A percentile compares a stretch with the other conserved stretches of the same genome.
These are phyloP conservation scores for Notiomystis cincta DNA, from an alignment of 2,113 vertebrate genomes.

Conservation along the genomic window DNA sequence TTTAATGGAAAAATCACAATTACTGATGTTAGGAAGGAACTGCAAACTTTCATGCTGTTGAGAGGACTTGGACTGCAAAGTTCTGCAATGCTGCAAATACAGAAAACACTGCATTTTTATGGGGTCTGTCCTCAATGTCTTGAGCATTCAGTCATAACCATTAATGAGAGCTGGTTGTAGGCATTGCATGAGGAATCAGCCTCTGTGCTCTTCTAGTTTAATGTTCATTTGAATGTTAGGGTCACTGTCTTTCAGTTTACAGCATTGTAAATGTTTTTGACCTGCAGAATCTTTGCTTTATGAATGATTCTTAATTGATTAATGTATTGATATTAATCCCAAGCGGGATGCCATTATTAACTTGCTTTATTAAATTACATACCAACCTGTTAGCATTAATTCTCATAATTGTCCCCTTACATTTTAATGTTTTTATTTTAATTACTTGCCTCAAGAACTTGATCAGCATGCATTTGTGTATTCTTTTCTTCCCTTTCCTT, in stretches of 20 bases:
- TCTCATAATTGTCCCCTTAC: background rate
- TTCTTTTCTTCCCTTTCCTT: background rate
- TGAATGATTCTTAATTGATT: conserved; percentile 10
- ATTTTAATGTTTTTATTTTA: background rate
- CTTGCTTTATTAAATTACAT: conserved; percentile 5
- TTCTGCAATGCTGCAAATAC: background rate
- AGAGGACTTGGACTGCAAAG: background rate
- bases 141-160: background rate
- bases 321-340: conserved; percentile 6
- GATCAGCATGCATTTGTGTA: background rate
- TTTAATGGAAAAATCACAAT: background rate
- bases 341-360: background rate
- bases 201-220: background rate
- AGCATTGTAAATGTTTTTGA: background rate
- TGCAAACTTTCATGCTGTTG: background rate
- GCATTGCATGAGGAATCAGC: background rate
- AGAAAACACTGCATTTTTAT: background rate
- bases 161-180: background rate
- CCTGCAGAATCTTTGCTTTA: background rate
- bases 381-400: background rate
- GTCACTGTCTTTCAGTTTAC: background rate
- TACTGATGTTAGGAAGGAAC: background rate
- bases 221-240: background rate
- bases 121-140: background rate
- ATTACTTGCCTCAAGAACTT: background rate